A percentile compares a stretch with the other conserved stretches of the same genome.
Conservation (phyloP, 2,113 vertebrate genomes). For the Noctilio leporinus region DNA sequence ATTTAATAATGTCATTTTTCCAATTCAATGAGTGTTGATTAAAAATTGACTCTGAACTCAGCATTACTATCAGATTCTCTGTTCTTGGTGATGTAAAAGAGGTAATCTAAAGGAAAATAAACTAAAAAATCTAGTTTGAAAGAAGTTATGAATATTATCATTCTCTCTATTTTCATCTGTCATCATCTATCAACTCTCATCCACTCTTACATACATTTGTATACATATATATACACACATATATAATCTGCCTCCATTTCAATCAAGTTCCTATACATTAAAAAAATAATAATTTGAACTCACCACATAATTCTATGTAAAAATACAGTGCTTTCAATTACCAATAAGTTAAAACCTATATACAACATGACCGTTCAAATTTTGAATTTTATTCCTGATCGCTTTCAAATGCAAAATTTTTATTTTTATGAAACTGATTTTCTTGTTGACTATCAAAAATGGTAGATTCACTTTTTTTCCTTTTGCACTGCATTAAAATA, state of each 20-base stretch:
- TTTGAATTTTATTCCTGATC: not conserved
- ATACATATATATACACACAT: not conserved
- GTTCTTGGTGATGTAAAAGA: not conserved
- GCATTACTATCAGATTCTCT: not conserved
- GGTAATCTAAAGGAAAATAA: not conserved
- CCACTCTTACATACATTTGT: too few relatives aligned
- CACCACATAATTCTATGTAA: not conserved
- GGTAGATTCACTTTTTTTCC: not conserved
- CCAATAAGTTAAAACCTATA: not conserved
- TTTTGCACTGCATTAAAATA: not conserved
- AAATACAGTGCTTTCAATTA: not conserved
- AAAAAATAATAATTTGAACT: not conserved
- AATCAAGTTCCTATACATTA: not conserved
- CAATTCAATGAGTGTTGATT: not conserved
- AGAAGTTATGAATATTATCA: not conserved
- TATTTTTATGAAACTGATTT: not conserved
- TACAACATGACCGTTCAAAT: not conserved
- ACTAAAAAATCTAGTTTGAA: not conserved
- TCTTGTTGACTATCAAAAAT: not conserved
- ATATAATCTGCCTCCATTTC: not conserved
- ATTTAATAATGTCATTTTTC: not conserved
- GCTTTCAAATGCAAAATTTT: not conserved
- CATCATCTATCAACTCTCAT: not conserved
- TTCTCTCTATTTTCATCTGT: not conserved
- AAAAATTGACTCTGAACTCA: not conserved